Evolutionary conservation across 1,140 invertebrate genomes (phyloP), one percentile per base, ranked within the genome.

Genomic region (Saccostrea cuccullata): DNA sequence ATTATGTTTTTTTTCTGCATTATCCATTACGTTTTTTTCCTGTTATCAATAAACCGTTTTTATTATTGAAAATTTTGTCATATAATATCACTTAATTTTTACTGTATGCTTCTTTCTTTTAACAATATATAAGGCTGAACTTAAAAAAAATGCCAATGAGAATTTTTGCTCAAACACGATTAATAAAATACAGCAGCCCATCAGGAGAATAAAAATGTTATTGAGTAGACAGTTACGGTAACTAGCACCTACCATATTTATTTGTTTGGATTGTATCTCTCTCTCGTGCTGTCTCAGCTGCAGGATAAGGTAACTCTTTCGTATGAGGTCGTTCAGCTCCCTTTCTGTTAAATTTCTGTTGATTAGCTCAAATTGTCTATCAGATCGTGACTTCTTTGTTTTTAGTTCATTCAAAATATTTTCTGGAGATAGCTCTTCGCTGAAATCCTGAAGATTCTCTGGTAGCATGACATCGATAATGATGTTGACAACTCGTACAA

Each of bases 401-500:
- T 9, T 73, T 13, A 73, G 67, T 73, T 26, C 67, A 73, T 23
- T 8, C 26, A 13, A 20, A 23, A 73, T 73, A 26, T 9, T 73
- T 30, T 73, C 67, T 23, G 12, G 13, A 15, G 12, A 23, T 73
- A 36, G n/a, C 4, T 26, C 26, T 13, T 30, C 26, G 26, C 23
- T 60, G 58, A 60, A 73, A 73, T 73, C 67, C 26, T 73, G 23
- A 9, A 30, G 26, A 11, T 73, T 23, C 23, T 23, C 13, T 30
- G 67, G 67, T 11, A 73, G 67, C 67, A 73, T 73, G 12, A 73
- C 67, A 73, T 73, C 67, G 6, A 73, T 23, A 73, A 73, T 73
- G 3, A 73, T 23, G 26, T 73, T 73, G 23, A 73, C n/a, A 73
- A 73, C 23, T 73, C 67, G n/a, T 13, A 73, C 12, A 73, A 73